Evolutionary conservation across 2,888 invertebrate species (phyloP).

Genomic region (Luffia ferchaultella): DNA sequence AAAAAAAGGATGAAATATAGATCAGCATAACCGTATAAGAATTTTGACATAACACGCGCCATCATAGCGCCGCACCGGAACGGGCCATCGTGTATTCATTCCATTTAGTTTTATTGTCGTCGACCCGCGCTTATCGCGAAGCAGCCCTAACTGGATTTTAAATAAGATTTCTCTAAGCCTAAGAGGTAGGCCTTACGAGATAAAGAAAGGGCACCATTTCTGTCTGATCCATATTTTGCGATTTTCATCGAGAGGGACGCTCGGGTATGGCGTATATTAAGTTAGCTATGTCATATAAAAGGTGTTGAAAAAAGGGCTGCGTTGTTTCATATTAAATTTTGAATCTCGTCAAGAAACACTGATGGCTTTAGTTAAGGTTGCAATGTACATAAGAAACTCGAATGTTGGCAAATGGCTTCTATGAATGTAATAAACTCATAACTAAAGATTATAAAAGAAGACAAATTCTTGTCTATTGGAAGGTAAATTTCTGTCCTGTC

Average conservation of each 20-base stretch:
- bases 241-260: neutral
- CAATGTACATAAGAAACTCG: too few species aligned
- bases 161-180: constrained; percentile 51
- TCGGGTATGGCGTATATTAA: neutral
- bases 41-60: constrained; percentile 38
- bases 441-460: too few species aligned
- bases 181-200: constrained; percentile 43
- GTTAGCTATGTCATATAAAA: neutral
- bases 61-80: constrained; percentile 16
- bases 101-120: constrained; percentile 65
- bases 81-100: constrained; percentile 59
- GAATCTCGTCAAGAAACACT: too few species aligned
- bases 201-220: constrained; percentile 56
- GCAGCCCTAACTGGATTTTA: constrained; percentile 61
- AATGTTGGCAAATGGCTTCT: too few species aligned
- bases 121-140: constrained; percentile 60
- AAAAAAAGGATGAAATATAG: constrained; percentile 27
- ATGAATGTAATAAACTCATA: too few species aligned
- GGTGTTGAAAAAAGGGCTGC: too few species aligned
- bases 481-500: too few species aligned
- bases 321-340: too few species aligned
- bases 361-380: too few species aligned
- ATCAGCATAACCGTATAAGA: constrained; percentile 34
- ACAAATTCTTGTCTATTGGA: too few species aligned
- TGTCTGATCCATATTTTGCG: constrained; percentile 33